A percentile compares a stretch with the other conserved stretches of the same genome.
Conservation (phyloP, 2,113 vertebrate species). For the Hydropotes inermis region DNA sequence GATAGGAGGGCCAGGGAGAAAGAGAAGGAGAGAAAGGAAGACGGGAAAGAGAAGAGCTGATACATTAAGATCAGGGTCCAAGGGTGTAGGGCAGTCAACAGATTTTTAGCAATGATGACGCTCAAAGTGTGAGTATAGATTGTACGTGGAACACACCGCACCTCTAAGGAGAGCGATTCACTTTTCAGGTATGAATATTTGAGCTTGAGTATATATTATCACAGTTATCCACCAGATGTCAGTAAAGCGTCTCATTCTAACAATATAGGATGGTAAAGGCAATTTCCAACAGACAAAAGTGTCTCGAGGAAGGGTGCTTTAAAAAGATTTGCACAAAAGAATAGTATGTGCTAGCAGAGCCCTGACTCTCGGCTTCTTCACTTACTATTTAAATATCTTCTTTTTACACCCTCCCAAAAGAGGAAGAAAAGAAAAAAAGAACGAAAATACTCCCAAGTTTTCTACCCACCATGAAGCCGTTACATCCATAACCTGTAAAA, state of each 20-base stretch:
- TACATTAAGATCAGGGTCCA: background rate
- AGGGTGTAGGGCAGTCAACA: too few relatives aligned
- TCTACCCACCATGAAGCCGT: background rate
- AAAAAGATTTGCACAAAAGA: background rate
- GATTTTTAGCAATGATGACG: background rate
- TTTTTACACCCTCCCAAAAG: background rate
- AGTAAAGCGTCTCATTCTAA: constrained; percentile 55
- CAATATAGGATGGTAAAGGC: background rate
- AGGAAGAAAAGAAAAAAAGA: background rate
- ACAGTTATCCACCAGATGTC: constrained; percentile 65
- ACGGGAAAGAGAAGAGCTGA: background rate
- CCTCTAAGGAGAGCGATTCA: background rate
- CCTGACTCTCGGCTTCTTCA: background rate
- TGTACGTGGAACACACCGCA: background rate
- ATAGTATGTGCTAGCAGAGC: background rate
- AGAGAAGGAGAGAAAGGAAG: background rate
- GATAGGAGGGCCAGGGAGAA: background rate
- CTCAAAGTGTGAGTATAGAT: fast-evolving
- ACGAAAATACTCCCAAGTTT: background rate
- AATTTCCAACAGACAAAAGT: background rate
- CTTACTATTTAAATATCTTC: background rate
- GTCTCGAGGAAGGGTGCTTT: background rate
- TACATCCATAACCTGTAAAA: background rate
- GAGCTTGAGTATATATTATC: background rate
- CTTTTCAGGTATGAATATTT: background rate